Conservation (phyloP, 2,113 vertebrate species). For the Hyla sarda region DNA sequence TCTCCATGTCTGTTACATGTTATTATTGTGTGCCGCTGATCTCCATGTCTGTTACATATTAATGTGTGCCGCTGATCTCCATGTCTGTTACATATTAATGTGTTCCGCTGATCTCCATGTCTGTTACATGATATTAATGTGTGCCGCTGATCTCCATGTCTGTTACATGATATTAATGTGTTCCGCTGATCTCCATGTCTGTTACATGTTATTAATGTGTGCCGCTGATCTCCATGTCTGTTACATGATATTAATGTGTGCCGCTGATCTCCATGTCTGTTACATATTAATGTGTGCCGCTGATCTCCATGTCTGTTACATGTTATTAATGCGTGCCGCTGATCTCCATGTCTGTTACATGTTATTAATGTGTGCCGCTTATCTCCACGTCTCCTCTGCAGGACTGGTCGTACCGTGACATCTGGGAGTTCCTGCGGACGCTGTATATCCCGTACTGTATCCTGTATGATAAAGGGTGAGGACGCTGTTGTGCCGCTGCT, state of each 20-base stretch:
- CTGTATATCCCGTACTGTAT: constrained; percentile 92
- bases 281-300: background rate
- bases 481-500: background rate
- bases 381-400: constrained; percentile 60
- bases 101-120: too few species aligned
- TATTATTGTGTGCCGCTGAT: too few species aligned
- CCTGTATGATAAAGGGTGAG: constrained; percentile 95
- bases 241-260: too few species aligned
- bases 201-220: background rate
- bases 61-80: too few species aligned
- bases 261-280: too few species aligned
- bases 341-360: background rate
- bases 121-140: constrained; percentile 83
- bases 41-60: too few species aligned
- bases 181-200: background rate
- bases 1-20: too few species aligned
- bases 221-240: too few species aligned
- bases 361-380: background rate
- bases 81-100: too few species aligned
- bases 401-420: constrained; percentile 96
- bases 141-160: background rate
- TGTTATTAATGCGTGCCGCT: background rate
- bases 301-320: background rate
- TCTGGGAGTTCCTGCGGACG: constrained; percentile 91
- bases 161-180: too few species aligned